Evolutionary conservation across 2,797 vertebrate genomes (phyloP).

Genomic region (Propithecus perrieri): DNA sequence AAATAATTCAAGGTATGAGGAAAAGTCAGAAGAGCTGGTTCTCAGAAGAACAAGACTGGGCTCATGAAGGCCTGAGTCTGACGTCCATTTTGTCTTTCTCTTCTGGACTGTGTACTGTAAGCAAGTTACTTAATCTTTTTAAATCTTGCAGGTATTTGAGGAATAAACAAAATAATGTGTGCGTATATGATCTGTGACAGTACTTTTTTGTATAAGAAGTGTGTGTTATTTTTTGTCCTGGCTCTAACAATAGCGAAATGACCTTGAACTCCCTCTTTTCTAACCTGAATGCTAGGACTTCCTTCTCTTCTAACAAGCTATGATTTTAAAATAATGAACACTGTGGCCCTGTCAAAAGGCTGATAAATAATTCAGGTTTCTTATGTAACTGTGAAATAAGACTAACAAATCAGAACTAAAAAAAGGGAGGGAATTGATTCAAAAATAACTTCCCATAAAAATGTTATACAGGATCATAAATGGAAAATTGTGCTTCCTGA

Average conservation of each 20-base stretch:
- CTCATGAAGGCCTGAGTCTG: background rate
- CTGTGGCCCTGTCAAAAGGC: background rate
- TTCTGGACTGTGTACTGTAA: background rate
- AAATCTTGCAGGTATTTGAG: background rate
- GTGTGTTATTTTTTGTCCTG: background rate
- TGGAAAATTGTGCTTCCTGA: background rate
- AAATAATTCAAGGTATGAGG: background rate
- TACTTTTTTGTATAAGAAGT: conserved; percentile 10
- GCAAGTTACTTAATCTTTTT: background rate
- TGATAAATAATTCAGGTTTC: conserved; percentile 52
- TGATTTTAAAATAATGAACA: conserved; percentile 53
- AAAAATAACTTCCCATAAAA: conserved; percentile 23
- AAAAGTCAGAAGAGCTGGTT: background rate
- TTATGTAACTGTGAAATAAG: conserved; percentile 48
- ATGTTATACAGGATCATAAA: background rate
- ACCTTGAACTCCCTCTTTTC: conserved; percentile 4
- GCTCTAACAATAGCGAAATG: background rate
- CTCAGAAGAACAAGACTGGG: background rate
- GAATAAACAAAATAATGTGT: conserved; percentile 1
- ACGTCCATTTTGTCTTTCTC: background rate
- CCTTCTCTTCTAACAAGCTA: background rate
- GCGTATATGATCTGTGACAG: background rate
- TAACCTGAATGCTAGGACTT: background rate
- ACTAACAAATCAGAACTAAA: conserved; percentile 3
- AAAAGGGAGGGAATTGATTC: background rate